Evolutionary conservation across 2,113 vertebrate species (phyloP).

Genomic region (Vimba vimba): DNA sequence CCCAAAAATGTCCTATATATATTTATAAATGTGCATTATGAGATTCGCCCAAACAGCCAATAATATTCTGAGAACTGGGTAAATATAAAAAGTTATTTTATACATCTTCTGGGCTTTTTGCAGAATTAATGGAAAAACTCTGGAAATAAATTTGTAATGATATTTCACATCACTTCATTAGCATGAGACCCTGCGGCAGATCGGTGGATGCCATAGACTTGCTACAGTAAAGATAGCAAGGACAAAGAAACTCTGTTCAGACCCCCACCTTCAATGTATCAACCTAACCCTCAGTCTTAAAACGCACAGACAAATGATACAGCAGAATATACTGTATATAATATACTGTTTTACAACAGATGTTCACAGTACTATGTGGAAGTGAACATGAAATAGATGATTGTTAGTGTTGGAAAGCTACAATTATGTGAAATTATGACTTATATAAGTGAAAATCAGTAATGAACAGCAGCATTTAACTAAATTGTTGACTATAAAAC

Average conservation of each 20-base stretch:
- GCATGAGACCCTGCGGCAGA: not conserved
- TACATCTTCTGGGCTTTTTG: not conserved
- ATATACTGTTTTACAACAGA: not conserved
- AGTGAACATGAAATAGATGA: not conserved
- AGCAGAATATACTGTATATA: not conserved
- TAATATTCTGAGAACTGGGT: not conserved
- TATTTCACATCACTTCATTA: not conserved
- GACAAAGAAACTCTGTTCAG: not conserved
- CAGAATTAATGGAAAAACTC: not conserved
- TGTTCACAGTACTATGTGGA: not conserved
- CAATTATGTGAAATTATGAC: too few species aligned
- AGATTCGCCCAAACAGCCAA: not conserved
- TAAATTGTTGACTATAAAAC: too few species aligned
- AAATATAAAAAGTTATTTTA: not conserved
- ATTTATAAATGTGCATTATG: not conserved
- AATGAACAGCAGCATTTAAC: not conserved
- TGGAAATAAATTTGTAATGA: not conserved
- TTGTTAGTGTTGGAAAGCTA: not conserved
- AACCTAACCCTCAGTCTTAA: not conserved
- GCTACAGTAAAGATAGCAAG: not conserved
- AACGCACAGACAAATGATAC: constrained; percentile 3
- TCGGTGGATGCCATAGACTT: not conserved
- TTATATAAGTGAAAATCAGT: not conserved
- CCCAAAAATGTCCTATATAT: too few species aligned
- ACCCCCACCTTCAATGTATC: not conserved